Conservation (phyloP, 2,797 vertebrate species). For the Pseudomugil gertrudae region DNA sequence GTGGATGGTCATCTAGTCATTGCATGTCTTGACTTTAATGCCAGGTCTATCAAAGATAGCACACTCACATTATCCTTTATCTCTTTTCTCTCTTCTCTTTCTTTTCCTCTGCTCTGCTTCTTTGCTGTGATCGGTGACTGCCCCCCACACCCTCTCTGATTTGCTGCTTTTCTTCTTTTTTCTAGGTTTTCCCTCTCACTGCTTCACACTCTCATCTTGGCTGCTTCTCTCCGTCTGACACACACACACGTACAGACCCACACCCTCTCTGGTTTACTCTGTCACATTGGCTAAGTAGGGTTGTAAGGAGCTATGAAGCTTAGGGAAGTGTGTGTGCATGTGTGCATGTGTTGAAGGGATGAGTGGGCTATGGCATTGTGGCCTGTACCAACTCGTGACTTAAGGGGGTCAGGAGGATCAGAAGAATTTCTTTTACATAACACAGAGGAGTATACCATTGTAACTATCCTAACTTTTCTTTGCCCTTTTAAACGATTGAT, state of each 20-base stretch:
- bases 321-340: conserved; percentile 30
- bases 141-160: conserved; percentile 42
- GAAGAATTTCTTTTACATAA: conserved; percentile 54
- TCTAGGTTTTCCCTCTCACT: conserved; percentile 67
- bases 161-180: conserved; percentile 52
- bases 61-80: conserved; percentile 30
- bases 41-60: conserved; percentile 19
- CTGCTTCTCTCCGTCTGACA: conserved; percentile 50
- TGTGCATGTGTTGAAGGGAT: conserved; percentile 28
- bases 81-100: conserved; percentile 21
- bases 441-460: conserved; percentile 33
- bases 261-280: conserved; percentile 39
- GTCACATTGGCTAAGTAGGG: conserved; percentile 55
- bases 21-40: conserved; percentile 49
- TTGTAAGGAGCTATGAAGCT: conserved; percentile 65
- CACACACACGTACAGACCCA: conserved; percentile 20
- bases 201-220: conserved; percentile 66
- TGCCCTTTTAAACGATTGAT: background rate
- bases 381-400: conserved; percentile 78
- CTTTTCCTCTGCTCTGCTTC: conserved; percentile 39
- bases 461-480: background rate
- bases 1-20: conserved; percentile 64
- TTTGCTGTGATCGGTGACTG: conserved; percentile 43
- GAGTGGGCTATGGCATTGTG: conserved; percentile 69
- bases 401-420: conserved; percentile 62